Conservation (phyloP, 2,888 invertebrate species). For the Frankliniella fusca region DNA sequence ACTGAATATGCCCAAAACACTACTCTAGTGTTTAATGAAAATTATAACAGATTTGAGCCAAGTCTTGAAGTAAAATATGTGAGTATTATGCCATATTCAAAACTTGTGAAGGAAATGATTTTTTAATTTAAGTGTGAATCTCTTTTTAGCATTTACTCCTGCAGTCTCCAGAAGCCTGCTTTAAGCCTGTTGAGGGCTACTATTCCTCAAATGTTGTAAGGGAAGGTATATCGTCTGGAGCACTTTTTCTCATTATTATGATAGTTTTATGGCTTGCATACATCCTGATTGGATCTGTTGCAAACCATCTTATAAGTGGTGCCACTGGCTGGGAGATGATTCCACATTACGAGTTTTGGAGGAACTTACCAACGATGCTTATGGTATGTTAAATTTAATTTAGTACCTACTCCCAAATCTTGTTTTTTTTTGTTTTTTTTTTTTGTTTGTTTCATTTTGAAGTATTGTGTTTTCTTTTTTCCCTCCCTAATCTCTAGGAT, state of each 20-base stretch:
- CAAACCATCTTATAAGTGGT: background rate
- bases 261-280: background rate
- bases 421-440: background rate
- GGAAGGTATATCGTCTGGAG: background rate
- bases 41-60: background rate
- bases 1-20: background rate
- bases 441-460: background rate
- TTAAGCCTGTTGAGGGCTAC: background rate
- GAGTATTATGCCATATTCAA: background rate
- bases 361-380: background rate
- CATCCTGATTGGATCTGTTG: background rate
- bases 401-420: background rate
- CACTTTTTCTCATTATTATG: background rate
- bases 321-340: constrained; percentile 13
- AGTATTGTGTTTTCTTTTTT: background rate
- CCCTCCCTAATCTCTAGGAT: background rate
- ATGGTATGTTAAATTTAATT: background rate
- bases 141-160: background rate
- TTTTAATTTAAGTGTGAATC: background rate
- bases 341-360: background rate
- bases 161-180: background rate
- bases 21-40: background rate
- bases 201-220: background rate
- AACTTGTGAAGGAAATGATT: background rate
- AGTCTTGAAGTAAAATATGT: background rate